Base-by-base conservation (phyloP, 2,888 invertebrate species). In the Troilus luridus region DNA sequence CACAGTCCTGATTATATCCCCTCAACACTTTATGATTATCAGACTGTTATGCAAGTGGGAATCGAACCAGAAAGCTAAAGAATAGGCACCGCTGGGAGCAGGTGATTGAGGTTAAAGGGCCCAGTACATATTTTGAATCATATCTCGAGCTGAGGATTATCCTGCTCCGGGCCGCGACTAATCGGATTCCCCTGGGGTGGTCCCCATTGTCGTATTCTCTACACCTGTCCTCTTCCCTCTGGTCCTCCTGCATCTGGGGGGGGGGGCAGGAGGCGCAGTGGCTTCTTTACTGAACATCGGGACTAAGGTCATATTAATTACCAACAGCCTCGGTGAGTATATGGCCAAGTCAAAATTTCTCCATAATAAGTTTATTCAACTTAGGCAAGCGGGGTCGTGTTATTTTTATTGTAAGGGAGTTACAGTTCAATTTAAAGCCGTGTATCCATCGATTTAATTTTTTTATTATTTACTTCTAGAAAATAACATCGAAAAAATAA, bases 251-350 rank as follows among this genome's bases (percentile, higher is more conserved):
- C 62, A 62, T 62, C 62, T 62, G 62, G n/a, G 64, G n/a, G 1
- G n/a, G n/a, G n/a, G 1, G n/a, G n/a, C n/a, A 3, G 10, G 8
- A 0, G 1, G 9, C 10, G 3, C 10, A n/a, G 0, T n/a, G n/a
- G 21, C 64, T 64, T n/a, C 59, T 59, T n/a, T 9, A 21, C 64
- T 8, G 64, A 14, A 12, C 12, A 7, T 60, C 17, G 14, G 60
- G 60, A 60, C 9, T 17, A 17, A 17, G 19, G 14, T 60, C 60
- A 60, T 62, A 19, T 9, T 7, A 62, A 62, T 21, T 7, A 62
- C 21, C 1, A 21, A 7, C 62, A 7, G 41, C 41, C 41, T 41
- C 41, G 41, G 41, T 41, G 41, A 41, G 41, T 41, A 41, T 41
- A 41, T 41, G 41, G 41, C 41, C 41, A 41, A 41, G 41, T 41